Conservation (phyloP, 1,140 invertebrate species). For the Bombus sibiricus region DNA sequence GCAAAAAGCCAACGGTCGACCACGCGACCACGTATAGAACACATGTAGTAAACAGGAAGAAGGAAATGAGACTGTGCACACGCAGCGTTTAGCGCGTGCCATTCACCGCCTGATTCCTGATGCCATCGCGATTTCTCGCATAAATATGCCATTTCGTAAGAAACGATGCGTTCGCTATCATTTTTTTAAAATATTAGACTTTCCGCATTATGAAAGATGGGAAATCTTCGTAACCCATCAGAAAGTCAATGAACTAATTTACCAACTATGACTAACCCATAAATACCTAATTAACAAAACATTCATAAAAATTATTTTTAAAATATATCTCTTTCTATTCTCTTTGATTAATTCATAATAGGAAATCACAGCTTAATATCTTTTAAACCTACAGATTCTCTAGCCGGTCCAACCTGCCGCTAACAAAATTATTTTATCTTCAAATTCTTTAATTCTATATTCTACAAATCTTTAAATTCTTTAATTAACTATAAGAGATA, state of each 20-base stretch:
- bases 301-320: neutral
- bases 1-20: slow-evolving; percentile 36
- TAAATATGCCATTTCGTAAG: neutral
- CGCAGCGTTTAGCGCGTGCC: neutral
- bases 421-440: too few relatives aligned
- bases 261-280: too few relatives aligned
- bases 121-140: neutral
- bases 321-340: neutral
- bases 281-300: neutral
- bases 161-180: too few relatives aligned
- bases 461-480: too few relatives aligned
- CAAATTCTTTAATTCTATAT: too few relatives aligned
- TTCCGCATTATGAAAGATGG: too few relatives aligned
- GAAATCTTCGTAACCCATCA: too few relatives aligned
- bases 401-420: too few relatives aligned
- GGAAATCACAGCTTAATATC: neutral
- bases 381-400: neutral
- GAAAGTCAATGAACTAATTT: too few relatives aligned
- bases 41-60: slow-evolving; percentile 41
- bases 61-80: slow-evolving; percentile 12
- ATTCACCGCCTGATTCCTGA: neutral
- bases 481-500: neutral
- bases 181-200: too few relatives aligned
- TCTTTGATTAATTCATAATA: neutral
- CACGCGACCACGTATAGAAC: neutral